Percentiles rank a stretch among this genome's conserved stretches.
Conservation (phyloP, 2,888 invertebrate genomes). For the Drosophila borealis region DNA sequence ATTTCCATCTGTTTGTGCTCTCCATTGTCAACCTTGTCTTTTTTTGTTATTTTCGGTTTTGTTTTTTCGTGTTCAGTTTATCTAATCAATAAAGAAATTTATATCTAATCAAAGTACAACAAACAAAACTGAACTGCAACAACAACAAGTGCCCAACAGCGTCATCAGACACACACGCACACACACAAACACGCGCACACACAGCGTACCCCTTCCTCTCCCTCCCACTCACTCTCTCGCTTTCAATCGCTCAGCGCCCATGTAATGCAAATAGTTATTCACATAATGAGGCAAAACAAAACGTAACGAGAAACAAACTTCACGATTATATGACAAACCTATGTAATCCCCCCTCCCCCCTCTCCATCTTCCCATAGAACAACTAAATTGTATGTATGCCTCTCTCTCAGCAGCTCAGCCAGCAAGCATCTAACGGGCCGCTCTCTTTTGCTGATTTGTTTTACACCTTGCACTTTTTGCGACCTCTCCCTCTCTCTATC, state of each 20-base stretch:
- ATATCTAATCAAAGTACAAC: constrained; percentile 77
- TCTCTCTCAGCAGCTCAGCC: constrained; percentile 2
- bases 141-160: constrained; percentile 29
- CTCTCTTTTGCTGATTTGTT: constrained; percentile 18
- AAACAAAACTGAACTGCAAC: constrained; percentile 27
- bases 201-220: not conserved
- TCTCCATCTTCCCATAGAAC: not conserved
- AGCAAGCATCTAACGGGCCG: not conserved
- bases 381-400: not conserved
- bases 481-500: constrained; percentile 11
- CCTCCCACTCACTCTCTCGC: constrained; percentile 1
- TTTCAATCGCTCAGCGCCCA: not conserved
- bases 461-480: constrained; percentile 57
- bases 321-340: constrained; percentile 58
- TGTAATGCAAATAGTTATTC: constrained; percentile 59
- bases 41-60: constrained; percentile 9
- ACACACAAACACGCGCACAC: not conserved
- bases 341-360: not conserved
- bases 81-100: constrained; percentile 82
- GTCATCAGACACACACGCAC: constrained; percentile 28
- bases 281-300: constrained; percentile 66
- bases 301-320: constrained; percentile 47
- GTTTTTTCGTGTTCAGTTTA: constrained; percentile 57
- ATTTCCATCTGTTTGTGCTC: constrained; percentile 38
- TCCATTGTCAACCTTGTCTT: not conserved